Base-by-base conservation (phyloP, 1,140 invertebrate species). In the Panagrolaimus sp. region DNA sequence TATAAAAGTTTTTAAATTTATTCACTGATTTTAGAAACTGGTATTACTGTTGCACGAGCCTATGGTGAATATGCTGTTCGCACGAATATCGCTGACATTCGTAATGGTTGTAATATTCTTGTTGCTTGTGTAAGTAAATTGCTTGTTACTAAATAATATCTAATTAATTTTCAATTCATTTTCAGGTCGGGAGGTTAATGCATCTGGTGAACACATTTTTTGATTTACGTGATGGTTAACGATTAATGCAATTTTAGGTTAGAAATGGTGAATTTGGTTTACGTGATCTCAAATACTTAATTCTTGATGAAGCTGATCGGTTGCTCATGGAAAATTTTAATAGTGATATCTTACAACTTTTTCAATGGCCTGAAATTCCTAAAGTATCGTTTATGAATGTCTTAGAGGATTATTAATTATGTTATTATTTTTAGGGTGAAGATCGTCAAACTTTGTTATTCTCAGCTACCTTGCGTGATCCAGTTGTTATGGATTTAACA, bases 1-100 rank as follows among this genome's bases (percentile, higher is more conserved):
- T n/a, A n/a, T n/a, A n/a, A n/a, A n/a, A n/a, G n/a, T 43, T 69
- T 69, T 69, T 64, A 24, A 12, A 43, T 43, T 14, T 52, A 73
- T 5, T 15, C 67, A 21, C 28, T 45, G 66, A 3, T 10, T 76
- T n/a, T n/a, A n/a, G n/a, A n/a, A n/a, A 52, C 48, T 52, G 48
- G 1, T 15, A 14, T 26, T 1, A 58, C 21, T 4, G 8, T 58
- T 5, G 52, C 21, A 58, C 52, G 52, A 2, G 12, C 52, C 1
- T 58, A 58, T 14, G 52, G 52, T 0, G 52, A 58, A 58, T 26
- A 26, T 2, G 28, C 21, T 17, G 63, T 58, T 2, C 15, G 21
- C 1, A 14, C 21, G 28, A 58, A 58, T 14, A 4, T 24, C 17
- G 8, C 12, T 28, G 28, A 26, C 10, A 26, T 3, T 24, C 52